phyloP scores from a whole-genome alignment of 2,113 vertebrate genomes.

The Rissa tridactyla region DNA sequence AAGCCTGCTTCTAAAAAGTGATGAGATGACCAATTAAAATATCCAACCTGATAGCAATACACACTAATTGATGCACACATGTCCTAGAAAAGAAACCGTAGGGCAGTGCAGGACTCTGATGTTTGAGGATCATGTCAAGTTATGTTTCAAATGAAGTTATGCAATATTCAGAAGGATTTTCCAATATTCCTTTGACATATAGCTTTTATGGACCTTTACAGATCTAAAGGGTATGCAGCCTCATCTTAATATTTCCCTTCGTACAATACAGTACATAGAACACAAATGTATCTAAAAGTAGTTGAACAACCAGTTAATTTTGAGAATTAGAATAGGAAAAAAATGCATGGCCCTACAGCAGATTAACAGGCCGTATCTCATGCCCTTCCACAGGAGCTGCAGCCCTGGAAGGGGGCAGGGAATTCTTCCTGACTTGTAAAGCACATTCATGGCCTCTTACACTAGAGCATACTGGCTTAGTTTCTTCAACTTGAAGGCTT shows the following conservation, averaged over 20 bases:
- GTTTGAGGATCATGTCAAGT: not conserved
- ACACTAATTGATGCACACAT: not conserved
- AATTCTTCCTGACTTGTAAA: not conserved
- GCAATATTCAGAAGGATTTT: not conserved
- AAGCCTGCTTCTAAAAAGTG: not conserved
- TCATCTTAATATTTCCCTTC: not conserved
- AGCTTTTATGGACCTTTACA: not conserved
- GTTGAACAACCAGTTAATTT: not conserved
- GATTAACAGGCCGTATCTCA: not conserved
- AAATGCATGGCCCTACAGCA: not conserved
- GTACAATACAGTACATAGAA: not conserved
- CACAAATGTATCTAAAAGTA: not conserved
- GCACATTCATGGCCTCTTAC: not conserved
- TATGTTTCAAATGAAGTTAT: not conserved
- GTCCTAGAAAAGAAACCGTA: not conserved
- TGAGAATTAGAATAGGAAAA: not conserved
- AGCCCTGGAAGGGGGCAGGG: not conserved
- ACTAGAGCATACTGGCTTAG: not conserved
- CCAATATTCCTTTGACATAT: not conserved
- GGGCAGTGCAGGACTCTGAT: not conserved
- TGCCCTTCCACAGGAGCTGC: not conserved
- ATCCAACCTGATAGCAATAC: not conserved
- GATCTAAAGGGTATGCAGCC: not conserved
- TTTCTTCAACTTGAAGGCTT: not conserved
- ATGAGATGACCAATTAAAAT: slow-evolving; percentile 6